These are phyloP conservation scores for Oxycera nigricornis DNA, from an alignment of 2,888 invertebrate genomes.

Conservation along the genomic window DNA sequence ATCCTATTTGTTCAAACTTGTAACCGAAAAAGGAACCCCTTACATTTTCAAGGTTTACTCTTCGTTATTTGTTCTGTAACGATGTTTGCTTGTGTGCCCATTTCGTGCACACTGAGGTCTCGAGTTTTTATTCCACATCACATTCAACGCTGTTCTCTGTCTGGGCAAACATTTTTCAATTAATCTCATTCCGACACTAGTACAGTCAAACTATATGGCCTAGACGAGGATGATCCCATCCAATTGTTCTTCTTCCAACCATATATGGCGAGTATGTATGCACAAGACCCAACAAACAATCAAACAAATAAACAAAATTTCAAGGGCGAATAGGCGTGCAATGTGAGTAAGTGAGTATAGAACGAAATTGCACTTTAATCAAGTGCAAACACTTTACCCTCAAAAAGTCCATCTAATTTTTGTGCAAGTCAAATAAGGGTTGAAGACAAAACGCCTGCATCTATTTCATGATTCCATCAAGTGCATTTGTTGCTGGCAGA, in stretches of 20 bases:
- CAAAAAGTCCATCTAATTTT: too few relatives aligned
- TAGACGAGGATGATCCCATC: not conserved
- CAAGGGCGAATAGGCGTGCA: constrained; percentile 10
- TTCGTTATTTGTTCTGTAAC: constrained; percentile 25
- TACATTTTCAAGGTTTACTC: not conserved
- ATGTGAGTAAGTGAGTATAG: not conserved
- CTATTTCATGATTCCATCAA: too few relatives aligned
- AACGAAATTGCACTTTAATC: constrained; percentile 18
- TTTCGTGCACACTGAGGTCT: not conserved
- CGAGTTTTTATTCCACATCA: not conserved
- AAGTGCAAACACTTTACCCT: constrained; percentile 19
- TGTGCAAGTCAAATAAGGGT: too few relatives aligned
- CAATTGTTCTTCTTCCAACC: not conserved
- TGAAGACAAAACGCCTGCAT: too few relatives aligned
- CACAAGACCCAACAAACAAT: not conserved
- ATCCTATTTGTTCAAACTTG: too few relatives aligned
- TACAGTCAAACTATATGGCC: not conserved
- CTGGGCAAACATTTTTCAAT: constrained; percentile 41
- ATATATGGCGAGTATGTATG: not conserved
- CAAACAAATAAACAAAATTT: constrained; percentile 16
- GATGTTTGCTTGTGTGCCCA: constrained; percentile 18
- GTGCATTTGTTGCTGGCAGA: not conserved
- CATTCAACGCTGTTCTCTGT: constrained; percentile 19
- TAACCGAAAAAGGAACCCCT: too few relatives aligned
- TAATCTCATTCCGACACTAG: constrained; percentile 30